Conservation (phyloP, 2,888 invertebrate genomes). For the Melinaea marsaeus region DNA sequence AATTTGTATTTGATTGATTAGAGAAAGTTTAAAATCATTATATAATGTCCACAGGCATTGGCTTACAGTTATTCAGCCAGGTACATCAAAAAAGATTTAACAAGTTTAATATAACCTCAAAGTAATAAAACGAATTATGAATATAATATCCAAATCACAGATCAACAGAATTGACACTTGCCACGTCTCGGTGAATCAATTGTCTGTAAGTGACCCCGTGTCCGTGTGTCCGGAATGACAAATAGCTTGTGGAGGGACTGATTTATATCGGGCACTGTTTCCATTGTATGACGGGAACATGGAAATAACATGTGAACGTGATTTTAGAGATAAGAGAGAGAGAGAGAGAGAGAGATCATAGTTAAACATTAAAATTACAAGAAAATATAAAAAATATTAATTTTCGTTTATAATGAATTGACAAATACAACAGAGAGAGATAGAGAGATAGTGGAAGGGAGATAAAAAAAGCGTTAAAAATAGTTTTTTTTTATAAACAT, state of each 20-base stretch:
- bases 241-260: slow-evolving; percentile 36
- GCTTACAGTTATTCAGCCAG: too few species aligned
- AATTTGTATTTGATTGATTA: neutral
- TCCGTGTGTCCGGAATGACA: slow-evolving; percentile 39
- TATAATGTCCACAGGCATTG: neutral
- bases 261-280: slow-evolving; percentile 26
- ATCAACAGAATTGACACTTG: slow-evolving; percentile 45
- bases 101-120: too few species aligned
- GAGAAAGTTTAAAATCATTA: neutral
- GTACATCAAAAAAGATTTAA: too few species aligned
- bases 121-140: neutral
- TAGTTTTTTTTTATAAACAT: too few species aligned
- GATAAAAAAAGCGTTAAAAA: too few species aligned
- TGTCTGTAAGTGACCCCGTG: slow-evolving; percentile 59
- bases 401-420: too few species aligned
- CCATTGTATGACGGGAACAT: slow-evolving; percentile 13
- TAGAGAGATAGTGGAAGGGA: too few species aligned
- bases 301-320: slow-evolving; percentile 1
- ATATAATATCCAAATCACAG: slow-evolving; percentile 12
- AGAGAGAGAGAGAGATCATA: too few species aligned
- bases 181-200: slow-evolving; percentile 69
- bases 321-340: slow-evolving; percentile 32
- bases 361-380: too few species aligned
- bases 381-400: too few species aligned
- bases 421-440: too few species aligned